These are phyloP conservation scores for Orchesella cincta DNA, from an alignment of 1,140 invertebrate species.

Conservation along the genomic window DNA sequence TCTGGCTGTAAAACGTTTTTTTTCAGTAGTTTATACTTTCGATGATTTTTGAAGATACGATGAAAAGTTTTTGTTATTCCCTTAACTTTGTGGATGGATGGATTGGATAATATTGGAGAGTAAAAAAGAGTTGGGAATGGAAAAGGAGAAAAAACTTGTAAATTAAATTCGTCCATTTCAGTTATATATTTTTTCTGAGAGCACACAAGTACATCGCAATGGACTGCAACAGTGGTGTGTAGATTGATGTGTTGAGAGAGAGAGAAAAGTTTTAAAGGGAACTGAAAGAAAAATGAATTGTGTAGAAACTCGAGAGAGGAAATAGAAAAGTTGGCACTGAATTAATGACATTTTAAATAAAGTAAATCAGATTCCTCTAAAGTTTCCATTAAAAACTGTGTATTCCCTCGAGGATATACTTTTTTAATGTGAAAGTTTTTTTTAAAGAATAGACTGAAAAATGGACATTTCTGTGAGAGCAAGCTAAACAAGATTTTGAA, in stretches of 20 bases:
- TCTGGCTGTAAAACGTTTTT: slow-evolving; percentile 17
- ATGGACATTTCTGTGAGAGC: no score
- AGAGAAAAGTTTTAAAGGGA: neutral
- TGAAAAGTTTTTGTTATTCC: slow-evolving; percentile 20
- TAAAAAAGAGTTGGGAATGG: no score
- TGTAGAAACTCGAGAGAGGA: neutral
- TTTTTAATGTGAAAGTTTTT: no score
- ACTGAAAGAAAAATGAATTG: slow-evolving; percentile 1
- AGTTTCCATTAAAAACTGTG: no score
- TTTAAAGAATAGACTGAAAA: no score
- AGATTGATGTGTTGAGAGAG: neutral
- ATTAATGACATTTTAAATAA: slow-evolving; percentile 19
- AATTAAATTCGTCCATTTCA: no score
- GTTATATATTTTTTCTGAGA: neutral
- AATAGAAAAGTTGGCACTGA: neutral
- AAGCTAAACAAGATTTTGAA: no score
- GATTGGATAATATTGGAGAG: neutral
- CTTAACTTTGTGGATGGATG: slow-evolving; percentile 15
- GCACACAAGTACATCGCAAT: no score
- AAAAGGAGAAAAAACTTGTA: no score
- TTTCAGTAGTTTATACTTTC: slow-evolving; percentile 3
- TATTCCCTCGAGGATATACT: no score
- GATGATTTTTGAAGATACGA: slow-evolving; percentile 18
- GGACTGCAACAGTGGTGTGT: no score
- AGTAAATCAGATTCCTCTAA: neutral